phyloP scores from a whole-genome alignment of 2,888 invertebrate species.

The Nomada hirtipes region DNA sequence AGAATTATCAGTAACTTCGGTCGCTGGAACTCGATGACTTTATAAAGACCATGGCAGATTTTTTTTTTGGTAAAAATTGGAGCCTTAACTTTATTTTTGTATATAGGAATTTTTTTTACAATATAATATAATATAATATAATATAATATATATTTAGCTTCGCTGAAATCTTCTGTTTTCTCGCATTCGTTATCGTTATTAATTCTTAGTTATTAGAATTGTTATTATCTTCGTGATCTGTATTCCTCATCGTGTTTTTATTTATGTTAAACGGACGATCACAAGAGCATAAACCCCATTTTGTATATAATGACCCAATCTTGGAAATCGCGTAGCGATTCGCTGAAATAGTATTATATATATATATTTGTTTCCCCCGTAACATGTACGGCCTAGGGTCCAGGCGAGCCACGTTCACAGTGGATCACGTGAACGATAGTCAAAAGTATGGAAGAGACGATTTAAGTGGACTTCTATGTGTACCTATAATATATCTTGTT shows the following conservation, averaged over 20 bases:
- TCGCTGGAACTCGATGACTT: conserved; percentile 28
- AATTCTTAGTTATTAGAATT: conserved; percentile 74
- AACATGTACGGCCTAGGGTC: conserved; percentile 72
- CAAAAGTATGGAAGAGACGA: conserved; percentile 78
- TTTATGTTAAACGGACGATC: conserved; percentile 67
- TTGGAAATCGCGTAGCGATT: conserved; percentile 41
- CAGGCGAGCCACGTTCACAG: conserved; percentile 38
- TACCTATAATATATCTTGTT: conserved; percentile 71
- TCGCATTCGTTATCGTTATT: conserved; percentile 68
- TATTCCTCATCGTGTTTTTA: conserved; percentile 55
- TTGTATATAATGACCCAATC: conserved; percentile 62
- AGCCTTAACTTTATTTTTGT: conserved; percentile 82
- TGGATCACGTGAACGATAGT: conserved; percentile 64
- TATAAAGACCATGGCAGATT: conserved; percentile 60
- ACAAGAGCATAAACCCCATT: conserved; percentile 43
- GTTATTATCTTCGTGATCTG: conserved; percentile 68
- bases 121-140: conserved; percentile 73
- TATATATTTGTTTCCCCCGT: conserved; percentile 31
- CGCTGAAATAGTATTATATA: conserved; percentile 52
- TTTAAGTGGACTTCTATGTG: conserved; percentile 70
- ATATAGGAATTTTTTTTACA: conserved; percentile 82
- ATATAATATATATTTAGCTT: conserved; percentile 75
- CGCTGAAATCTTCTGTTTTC: conserved; percentile 72
- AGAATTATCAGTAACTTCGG: conserved; percentile 1
- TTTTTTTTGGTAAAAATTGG: conserved; percentile 80